Evolutionary conservation across 2,113 vertebrate genomes (phyloP).

Genomic region (Micronycteris hirsuta): DNA sequence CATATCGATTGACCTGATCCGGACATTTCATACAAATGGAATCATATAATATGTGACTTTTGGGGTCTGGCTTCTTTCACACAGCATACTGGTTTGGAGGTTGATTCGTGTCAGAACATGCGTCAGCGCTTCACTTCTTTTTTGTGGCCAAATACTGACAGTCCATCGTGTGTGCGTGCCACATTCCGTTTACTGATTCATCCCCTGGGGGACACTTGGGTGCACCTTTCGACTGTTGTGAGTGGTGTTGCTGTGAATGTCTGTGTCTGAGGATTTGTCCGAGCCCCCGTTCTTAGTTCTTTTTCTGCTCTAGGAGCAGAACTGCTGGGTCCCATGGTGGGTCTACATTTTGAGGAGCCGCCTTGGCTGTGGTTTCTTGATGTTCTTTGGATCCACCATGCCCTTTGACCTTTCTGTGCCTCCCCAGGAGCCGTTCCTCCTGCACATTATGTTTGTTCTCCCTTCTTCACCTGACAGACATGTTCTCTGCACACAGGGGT

Average conservation of each 20-base stretch:
- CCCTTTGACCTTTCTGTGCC: not conserved
- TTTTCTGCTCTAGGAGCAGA: not conserved
- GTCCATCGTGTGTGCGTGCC: rapidly evolving
- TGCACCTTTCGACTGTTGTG: not conserved
- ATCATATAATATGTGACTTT: no score
- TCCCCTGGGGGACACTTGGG: not conserved
- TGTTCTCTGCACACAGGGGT: not conserved
- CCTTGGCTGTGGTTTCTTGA: not conserved
- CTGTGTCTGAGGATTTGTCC: not conserved
- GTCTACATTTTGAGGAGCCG: not conserved
- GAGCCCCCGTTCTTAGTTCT: not conserved
- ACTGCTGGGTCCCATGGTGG: rapidly evolving
- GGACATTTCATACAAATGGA: not conserved
- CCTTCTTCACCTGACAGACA: not conserved
- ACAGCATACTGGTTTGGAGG: not conserved
- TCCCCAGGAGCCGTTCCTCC: rapidly evolving
- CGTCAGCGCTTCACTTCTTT: not conserved
- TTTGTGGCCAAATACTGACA: not conserved
- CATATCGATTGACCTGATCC: no score
- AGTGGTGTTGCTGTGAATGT: no score
- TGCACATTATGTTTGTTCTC: not conserved
- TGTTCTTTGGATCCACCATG: not conserved
- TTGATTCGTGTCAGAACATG: not conserved
- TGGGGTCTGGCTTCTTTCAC: not conserved
- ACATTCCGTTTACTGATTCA: not conserved